Percentiles rank a stretch among this genome's conserved stretches.
phyloP scores from a whole-genome alignment of 2,113 vertebrate species.

The Neotoma lepida region DNA sequence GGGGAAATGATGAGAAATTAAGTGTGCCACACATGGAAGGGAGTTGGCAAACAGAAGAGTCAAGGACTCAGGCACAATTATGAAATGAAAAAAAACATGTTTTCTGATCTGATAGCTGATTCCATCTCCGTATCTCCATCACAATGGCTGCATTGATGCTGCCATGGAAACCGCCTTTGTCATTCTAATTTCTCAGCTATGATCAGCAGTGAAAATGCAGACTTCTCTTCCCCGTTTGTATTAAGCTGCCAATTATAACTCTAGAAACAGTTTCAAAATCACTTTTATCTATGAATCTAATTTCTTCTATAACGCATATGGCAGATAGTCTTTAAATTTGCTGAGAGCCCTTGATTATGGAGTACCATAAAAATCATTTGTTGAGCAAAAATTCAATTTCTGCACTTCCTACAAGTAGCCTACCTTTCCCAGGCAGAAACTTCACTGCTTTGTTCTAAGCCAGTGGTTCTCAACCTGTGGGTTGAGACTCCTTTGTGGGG shows the following conservation, averaged over 20 bases:
- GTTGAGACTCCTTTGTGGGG: neutral
- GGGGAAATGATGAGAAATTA: neutral
- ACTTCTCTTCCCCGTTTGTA: slow-evolving; percentile 55
- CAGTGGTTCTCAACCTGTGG: neutral
- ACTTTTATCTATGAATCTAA: slow-evolving; percentile 50
- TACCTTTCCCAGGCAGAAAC: slow-evolving; percentile 63
- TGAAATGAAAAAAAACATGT: neutral
- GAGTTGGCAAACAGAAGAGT: neutral
- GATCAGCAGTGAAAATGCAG: slow-evolving; percentile 55
- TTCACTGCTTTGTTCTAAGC: slow-evolving; percentile 74
- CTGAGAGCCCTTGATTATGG: slow-evolving; percentile 70
- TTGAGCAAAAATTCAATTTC: slow-evolving; percentile 78
- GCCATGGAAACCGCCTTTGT: neutral
- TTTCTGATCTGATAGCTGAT: slow-evolving; percentile 34
- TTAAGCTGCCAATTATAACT: slow-evolving; percentile 65
- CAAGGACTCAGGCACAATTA: neutral
- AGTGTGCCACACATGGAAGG: neutral
- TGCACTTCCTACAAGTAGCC: slow-evolving; percentile 67
- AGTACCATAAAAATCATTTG: slow-evolving; percentile 81
- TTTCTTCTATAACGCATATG: slow-evolving; percentile 73
- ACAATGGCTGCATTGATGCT: neutral
- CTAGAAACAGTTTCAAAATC: slow-evolving; percentile 67
- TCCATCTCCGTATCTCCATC: neutral
- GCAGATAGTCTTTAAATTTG: slow-evolving; percentile 79
- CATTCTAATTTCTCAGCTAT: slow-evolving; percentile 54